Evolutionary conservation across 92 coral and sea anemone species (phyloP).

Genomic region (Palythoa caribaeorum): DNA sequence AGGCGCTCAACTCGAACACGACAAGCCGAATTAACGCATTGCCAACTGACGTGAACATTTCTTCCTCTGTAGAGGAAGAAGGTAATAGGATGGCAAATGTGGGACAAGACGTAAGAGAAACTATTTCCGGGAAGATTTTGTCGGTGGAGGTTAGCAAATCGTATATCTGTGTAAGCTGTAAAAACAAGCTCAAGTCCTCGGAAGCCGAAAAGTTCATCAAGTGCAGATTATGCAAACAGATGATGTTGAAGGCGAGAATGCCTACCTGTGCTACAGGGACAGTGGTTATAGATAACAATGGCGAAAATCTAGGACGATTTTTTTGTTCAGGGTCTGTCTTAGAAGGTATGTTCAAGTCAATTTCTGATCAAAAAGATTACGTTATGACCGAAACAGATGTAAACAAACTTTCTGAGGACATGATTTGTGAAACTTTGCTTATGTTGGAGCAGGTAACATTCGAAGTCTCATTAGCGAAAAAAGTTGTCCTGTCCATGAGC

Average conservation of each 20-base stretch:
- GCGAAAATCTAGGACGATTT: constrained; percentile 25
- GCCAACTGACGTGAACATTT: constrained; percentile 14
- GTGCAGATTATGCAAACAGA: constrained; percentile 23
- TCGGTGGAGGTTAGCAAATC: constrained; percentile 6
- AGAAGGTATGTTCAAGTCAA: constrained; percentile 28
- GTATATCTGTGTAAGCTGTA: constrained; percentile 17
- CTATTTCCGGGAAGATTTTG: constrained; percentile 15
- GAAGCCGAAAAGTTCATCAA: constrained; percentile 18
- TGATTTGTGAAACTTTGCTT: constrained; percentile 29
- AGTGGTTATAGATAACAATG: constrained; percentile 26
- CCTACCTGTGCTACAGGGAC: constrained; percentile 9
- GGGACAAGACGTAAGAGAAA: constrained; percentile 9
- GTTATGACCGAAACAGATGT: constrained; percentile 29
- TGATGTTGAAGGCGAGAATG: constrained; percentile 24
- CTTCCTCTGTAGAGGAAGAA: constrained; percentile 13
- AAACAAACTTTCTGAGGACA: constrained; percentile 29
- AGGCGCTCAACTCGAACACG: constrained; percentile 47
- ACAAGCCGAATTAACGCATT: constrained; percentile 8
- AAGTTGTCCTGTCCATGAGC: constrained; percentile 26
- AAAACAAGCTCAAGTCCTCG: constrained; percentile 15
- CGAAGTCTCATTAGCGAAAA: constrained; percentile 29
- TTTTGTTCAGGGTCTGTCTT: constrained; percentile 25
- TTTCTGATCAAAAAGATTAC: constrained; percentile 18
- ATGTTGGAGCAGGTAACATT: constrained; percentile 17
- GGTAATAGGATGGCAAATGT: constrained; percentile 23